A percentile compares a stretch with the other conserved stretches of the same genome.
These are phyloP conservation scores for Sphenopsis melanotis DNA, from an alignment of 2,797 vertebrate genomes.

Conservation along the genomic window DNA sequence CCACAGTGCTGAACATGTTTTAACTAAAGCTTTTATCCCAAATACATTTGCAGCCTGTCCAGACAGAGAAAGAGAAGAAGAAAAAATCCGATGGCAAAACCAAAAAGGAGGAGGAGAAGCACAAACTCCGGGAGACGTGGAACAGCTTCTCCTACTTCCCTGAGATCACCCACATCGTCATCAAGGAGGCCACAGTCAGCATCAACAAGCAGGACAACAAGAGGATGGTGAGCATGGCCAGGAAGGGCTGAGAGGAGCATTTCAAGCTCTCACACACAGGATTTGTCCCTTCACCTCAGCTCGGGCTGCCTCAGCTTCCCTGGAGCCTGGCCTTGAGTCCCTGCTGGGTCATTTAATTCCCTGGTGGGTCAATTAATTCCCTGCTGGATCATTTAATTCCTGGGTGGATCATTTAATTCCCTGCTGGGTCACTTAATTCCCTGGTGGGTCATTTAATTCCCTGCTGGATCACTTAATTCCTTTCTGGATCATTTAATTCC, in stretches of 20 bases:
- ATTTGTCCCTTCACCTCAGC: no score
- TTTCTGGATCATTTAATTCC: no score
- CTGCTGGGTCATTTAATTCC: no score
- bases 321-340: no score
- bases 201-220: slow-evolving; percentile 95
- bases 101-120: slow-evolving; percentile 79
- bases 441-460: no score
- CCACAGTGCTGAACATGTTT: accelerated
- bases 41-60: slow-evolving; percentile 64
- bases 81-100: slow-evolving; percentile 81
- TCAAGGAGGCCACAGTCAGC: slow-evolving; percentile 85
- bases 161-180: slow-evolving; percentile 93
- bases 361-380: no score
- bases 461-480: no score
- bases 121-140: slow-evolving; percentile 76
- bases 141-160: slow-evolving; percentile 89
- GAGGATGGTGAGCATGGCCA: slow-evolving; percentile 83
- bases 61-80: slow-evolving; percentile 84
- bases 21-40: not conserved
- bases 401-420: no score
- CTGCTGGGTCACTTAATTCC: no score
- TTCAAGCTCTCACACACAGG: no score
- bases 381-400: no score
- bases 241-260: not conserved
- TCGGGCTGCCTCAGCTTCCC: not conserved